Percentiles rank a stretch among this genome's conserved stretches.
These are phyloP conservation scores for Keiferia lycopersicella DNA, from an alignment of 2,888 invertebrate species.

Conservation along the genomic window DNA sequence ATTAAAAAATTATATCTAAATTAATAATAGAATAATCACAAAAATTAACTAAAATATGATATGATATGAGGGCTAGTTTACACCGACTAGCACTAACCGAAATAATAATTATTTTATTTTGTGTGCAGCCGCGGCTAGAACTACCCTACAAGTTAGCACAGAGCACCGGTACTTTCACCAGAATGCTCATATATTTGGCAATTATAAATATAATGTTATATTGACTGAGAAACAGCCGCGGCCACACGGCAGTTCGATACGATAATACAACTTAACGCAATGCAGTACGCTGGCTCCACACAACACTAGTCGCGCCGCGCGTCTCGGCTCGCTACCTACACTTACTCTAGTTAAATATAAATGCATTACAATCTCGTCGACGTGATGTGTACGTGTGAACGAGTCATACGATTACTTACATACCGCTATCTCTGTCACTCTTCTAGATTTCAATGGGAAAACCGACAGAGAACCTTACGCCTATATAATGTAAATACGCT, in stretches of 20 bases:
- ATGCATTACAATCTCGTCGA: slow-evolving; percentile 64
- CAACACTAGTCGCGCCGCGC: slow-evolving; percentile 8
- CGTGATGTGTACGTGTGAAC: slow-evolving; percentile 48
- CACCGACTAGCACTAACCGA: slow-evolving; percentile 45
- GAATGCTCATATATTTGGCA: neutral
- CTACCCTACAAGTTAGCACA: slow-evolving; percentile 19
- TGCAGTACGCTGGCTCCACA: neutral
- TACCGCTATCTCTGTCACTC: slow-evolving; percentile 15
- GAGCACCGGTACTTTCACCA: neutral
- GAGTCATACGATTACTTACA: slow-evolving; percentile 32
- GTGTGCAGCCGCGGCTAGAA: slow-evolving; percentile 21
- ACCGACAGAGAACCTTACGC: slow-evolving; percentile 38
- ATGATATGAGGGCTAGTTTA: slow-evolving; percentile 37
- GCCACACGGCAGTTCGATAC: neutral
- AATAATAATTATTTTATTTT: slow-evolving; percentile 21
- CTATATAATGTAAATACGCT: slow-evolving; percentile 33
- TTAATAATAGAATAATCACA: slow-evolving; percentile 48
- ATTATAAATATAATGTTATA: neutral
- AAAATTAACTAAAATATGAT: slow-evolving; percentile 47
- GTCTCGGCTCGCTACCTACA: slow-evolving; percentile 9
- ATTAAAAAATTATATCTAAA: slow-evolving; percentile 42
- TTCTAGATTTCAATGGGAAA: slow-evolving; percentile 31
- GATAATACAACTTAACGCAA: neutral
- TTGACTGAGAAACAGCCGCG: slow-evolving; percentile 2
- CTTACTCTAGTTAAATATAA: slow-evolving; percentile 53